Base-by-base conservation (phyloP, 1,140 invertebrate genomes). In the Pogonognathellus flavescens region DNA sequence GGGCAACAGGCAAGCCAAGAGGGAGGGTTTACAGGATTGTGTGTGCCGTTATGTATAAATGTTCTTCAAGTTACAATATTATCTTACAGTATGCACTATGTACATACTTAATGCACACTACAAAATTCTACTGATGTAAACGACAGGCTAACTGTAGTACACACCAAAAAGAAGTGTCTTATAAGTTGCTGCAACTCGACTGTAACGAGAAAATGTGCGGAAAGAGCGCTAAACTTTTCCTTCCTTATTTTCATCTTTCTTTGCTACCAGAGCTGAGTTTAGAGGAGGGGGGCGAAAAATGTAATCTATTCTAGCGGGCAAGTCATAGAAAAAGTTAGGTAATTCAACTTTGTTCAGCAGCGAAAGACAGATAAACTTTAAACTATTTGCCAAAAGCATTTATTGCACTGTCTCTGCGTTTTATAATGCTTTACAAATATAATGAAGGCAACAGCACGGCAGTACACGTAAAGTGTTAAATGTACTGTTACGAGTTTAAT, bases 191-290 rank as follows among this genome's bases (percentile, higher is more conserved):
- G n/a, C 70, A 76, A 76, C 70, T 76, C 49, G 31, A 76, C 70
- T 76, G 41, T 50, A 49, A 18, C 70, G 70, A 76, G 41, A 50
- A 57, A 76, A 76, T 76, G 70, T 76, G 31, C 70, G 31, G 70
- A 76, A 76, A 76, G 70, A 76, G 70, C 31, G 7, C 70, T 76
- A 76, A 76, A 76, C 70, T 76, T 76, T 76, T 76, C 70, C 31
- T 76, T 76, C 70, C 70, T 76, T 50, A 76, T 25, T 76, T 18
- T 50, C 49, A 25, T 41, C 70, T 76, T 76, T 76, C 70, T 76
- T 76, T 50, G 31, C 49, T 49, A 31, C 41, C 22, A 18, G 41
- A 76, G 59, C 22, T 25, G 31, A 76, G 70, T 76, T 76, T 76
- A 76, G 14, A 25, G 22, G 25, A 25, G 41, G 66, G 70, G 66